Evolutionary conservation across 2,888 invertebrate genomes (phyloP), one percentile per base, ranked within the genome.

Genomic region (Agapetus fuscipes): DNA sequence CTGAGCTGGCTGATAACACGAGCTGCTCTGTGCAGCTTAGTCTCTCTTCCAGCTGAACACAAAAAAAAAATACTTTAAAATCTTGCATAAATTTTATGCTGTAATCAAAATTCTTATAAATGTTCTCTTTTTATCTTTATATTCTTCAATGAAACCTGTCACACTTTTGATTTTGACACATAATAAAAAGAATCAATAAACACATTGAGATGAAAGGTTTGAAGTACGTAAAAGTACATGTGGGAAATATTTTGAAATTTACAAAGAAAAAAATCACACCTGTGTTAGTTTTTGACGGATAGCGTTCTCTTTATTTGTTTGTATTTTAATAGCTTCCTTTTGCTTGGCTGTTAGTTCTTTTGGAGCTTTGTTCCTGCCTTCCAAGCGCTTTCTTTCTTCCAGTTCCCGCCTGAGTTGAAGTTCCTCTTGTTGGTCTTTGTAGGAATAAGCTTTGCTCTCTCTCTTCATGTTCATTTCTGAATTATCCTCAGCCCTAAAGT

Each of bases 391-490:
- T 60, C 91, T 91, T 52, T 91, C 93, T 51, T 94, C 94, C 13
- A 95, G 66, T 64, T 96, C 95, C 44, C 90, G 78, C n/a, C 88
- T 72, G 37, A 96, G 66, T 56, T 95, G 90, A 50, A 93, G 61
- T 59, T 97, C 97, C 55, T 95, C 96, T 54, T 93, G 72, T 59
- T 98, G 97, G 46, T 97, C 97, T 57, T 93, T 90, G 60, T 90
- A 95, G 46, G 93, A 91, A 61, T 97, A 97, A 2, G 83, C 88
- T 64, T 95, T 96, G 60, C 91, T 96, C 60, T 97, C 97, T 11
- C 95, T 75, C 61, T 90, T 93, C 59, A 96, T 74, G 53, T 96
- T 94, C 71, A 78, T 79, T 33, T 66, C 70, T 24, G 61, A 63
- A 48, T 49, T 63, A 48, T 67, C 68, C 27, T 72, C 71, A 41